Percentiles rank a stretch among this genome's conserved stretches.
phyloP scores from a whole-genome alignment of 2,113 vertebrate species.

The Phodopus roborovskii region DNA sequence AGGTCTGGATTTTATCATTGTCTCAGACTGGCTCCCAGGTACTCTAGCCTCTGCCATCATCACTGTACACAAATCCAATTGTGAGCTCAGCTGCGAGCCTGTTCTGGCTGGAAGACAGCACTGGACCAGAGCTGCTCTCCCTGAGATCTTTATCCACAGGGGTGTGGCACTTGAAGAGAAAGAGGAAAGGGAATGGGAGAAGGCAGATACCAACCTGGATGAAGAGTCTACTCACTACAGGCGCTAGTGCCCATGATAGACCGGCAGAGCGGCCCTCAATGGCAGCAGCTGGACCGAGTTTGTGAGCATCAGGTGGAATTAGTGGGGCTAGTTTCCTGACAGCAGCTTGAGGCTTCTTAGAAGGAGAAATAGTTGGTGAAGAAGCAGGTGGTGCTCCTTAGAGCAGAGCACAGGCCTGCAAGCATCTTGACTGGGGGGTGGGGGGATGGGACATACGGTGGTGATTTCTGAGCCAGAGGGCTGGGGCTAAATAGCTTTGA shows the following conservation, averaged over 20 bases:
- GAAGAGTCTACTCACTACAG: neutral
- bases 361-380: neutral
- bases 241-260: neutral
- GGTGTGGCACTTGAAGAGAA: neutral
- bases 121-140: neutral
- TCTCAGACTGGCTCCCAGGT: slow-evolving; percentile 25
- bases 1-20: slow-evolving; percentile 34
- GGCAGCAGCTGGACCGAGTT: neutral
- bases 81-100: neutral
- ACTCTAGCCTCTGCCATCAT: neutral
- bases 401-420: neutral
- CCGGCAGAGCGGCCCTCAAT: neutral
- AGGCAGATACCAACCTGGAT: neutral
- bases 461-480: neutral
- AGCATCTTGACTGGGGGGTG: too few relatives aligned
- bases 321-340: neutral
- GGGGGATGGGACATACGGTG: neutral
- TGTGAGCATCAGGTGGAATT: neutral
- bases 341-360: neutral
- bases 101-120: neutral
- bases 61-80: slow-evolving; percentile 25
- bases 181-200: neutral
- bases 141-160: neutral
- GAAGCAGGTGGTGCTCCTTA: neutral
- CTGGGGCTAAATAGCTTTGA: neutral